Percentiles rank a stretch among this genome's conserved stretches.
Conservation (phyloP, 2,113 vertebrate genomes). For the Perca flavescens region DNA sequence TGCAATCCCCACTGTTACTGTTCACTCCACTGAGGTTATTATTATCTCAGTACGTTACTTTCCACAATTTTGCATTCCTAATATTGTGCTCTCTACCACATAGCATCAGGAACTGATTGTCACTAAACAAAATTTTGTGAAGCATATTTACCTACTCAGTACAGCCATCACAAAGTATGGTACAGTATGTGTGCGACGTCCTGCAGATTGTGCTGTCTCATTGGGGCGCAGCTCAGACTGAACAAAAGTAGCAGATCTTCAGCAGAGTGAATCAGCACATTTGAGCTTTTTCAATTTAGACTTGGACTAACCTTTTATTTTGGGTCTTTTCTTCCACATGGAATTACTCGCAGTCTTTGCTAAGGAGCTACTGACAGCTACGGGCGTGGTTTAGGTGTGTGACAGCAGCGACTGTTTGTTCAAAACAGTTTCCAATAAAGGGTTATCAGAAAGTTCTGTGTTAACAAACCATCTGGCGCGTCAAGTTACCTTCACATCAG, state of each 20-base stretch:
- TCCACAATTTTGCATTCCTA: constrained; percentile 16
- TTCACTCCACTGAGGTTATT: constrained; percentile 20
- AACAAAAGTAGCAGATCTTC: constrained; percentile 50
- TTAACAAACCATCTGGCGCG: too few species aligned
- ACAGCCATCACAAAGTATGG: not conserved
- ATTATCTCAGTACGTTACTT: constrained; percentile 5
- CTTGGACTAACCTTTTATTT: constrained; percentile 47
- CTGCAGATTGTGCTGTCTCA: constrained; percentile 45
- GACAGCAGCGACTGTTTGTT: too few species aligned
- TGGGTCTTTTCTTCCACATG: constrained; percentile 26
- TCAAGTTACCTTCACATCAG: too few species aligned
- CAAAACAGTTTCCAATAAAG: too few species aligned
- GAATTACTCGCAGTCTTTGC: constrained; percentile 38
- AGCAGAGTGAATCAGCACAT: constrained; percentile 53
- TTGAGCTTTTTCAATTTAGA: constrained; percentile 54
- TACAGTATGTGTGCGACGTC: constrained; percentile 21
- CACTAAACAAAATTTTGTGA: constrained; percentile 8
- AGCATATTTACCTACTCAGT: constrained; percentile 24
- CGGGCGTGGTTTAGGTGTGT: too few species aligned
- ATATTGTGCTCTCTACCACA: not conserved
- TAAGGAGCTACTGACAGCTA: too few species aligned
- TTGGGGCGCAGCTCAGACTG: constrained; percentile 24
- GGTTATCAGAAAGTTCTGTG: too few species aligned
- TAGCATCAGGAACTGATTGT: constrained; percentile 6
- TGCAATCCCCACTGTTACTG: constrained; percentile 24